Evolutionary conservation across 1,140 invertebrate genomes (phyloP), one percentile per base, ranked within the genome.

Genomic region (Bursaphelenchus mucronatus): DNA sequence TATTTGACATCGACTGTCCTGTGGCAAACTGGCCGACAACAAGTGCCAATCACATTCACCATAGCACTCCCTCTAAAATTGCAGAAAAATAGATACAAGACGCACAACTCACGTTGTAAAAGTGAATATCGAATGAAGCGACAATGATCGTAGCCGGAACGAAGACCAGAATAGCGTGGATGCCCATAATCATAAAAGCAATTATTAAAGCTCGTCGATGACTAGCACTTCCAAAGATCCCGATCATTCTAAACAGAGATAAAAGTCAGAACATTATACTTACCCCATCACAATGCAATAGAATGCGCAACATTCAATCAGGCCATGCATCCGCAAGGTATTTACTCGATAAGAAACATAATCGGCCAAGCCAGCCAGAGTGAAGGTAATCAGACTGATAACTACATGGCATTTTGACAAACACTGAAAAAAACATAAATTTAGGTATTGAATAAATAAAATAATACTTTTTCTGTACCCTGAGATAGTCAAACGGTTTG

Each of bases 21-120:
- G 54, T n/a, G 74, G 73, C 13, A 76, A 39, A 46, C 54, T 61
- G 39, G 69, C 63, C 30, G 69, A 68, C 11, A 75, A 61, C 11
- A 75, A 63, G 52, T 75, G 74, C 74, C 74, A 75, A 61, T 75
- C 74, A 54, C 74, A 75, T 66, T 73, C 58, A 10, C 74, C 74
- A 57, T 61, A 75, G 46, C 74, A 75, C 67, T 75, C 69, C 43
- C 69, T 66, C 70, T 75, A 15, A 15, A 50, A 15, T 50, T 19
- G 19, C 19, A 17, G 15, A 15, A 15, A 15, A 50, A 5, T 50
- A 15, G 19, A 19, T 50, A 5, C 5, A 30, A 30, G 5, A 30
- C 30, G 30, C 49, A 15, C 5, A 41, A 66, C 19, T 43, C 61
- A 75, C 72, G 63, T 75, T 66, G 61, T 76, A 76, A 53, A 76